phyloP scores from a whole-genome alignment of 2,113 vertebrate species.

The Oenanthe melanoleuca region DNA sequence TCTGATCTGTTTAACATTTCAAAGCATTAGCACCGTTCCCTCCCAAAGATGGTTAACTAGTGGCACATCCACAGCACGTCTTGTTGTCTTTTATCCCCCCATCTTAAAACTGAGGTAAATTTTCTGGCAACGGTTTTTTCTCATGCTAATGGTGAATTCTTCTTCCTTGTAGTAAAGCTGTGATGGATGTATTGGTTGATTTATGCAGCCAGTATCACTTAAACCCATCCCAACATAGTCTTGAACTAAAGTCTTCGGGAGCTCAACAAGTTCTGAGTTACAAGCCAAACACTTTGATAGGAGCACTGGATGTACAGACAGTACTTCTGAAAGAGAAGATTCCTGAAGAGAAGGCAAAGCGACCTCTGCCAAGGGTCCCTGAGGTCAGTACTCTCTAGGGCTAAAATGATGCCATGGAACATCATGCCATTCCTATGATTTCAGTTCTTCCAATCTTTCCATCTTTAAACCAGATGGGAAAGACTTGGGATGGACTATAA shows the following conservation, averaged over 20 bases:
- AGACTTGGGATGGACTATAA: background rate
- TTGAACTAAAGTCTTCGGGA: slow-evolving; percentile 84
- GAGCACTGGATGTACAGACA: slow-evolving; percentile 84
- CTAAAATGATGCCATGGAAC: background rate
- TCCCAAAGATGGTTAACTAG: background rate
- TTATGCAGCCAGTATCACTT: slow-evolving; percentile 89
- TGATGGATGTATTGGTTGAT: slow-evolving; percentile 97
- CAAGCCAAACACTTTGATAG: slow-evolving; percentile 91
- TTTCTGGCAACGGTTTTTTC: background rate
- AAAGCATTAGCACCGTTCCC: background rate
- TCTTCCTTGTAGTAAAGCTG: slow-evolving; percentile 84
- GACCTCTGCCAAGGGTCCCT: slow-evolving; percentile 83
- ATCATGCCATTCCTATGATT: background rate
- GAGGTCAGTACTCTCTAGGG: slow-evolving; percentile 80
- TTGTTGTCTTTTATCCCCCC: background rate
- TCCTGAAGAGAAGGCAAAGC: slow-evolving; percentile 81
- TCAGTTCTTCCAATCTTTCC: background rate
- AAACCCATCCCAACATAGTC: slow-evolving; percentile 88
- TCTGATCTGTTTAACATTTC: background rate
- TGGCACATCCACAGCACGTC: background rate
- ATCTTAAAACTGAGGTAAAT: background rate
- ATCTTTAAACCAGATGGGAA: background rate
- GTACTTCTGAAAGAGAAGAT: slow-evolving; percentile 89
- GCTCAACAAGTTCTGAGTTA: slow-evolving; percentile 83
- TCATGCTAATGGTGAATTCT: background rate